Evolutionary conservation across 92 coral and sea anemone genomes (phyloP).

Genomic region (Isaurus tuberculatus): DNA sequence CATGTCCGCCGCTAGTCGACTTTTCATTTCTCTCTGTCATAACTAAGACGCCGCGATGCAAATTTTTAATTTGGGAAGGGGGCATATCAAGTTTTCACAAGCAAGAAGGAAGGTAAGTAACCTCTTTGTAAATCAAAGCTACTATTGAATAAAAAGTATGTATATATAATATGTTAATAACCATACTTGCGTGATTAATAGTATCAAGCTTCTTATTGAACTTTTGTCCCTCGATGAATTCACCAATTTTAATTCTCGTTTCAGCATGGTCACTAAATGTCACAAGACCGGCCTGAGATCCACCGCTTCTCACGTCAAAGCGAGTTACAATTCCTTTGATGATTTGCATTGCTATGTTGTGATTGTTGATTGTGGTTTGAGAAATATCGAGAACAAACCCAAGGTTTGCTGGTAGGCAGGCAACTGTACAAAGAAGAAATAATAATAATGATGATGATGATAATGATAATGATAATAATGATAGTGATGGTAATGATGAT

Average conservation of each 20-base stretch:
- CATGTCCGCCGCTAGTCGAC: too few species aligned
- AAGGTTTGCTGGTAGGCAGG: constrained; percentile 6
- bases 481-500: too few species aligned
- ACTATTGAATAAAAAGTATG: background rate
- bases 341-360: background rate
- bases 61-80: too few species aligned
- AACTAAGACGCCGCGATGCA: too few species aligned
- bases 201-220: background rate
- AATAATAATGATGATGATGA: too few species aligned
- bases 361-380: background rate
- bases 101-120: too few species aligned
- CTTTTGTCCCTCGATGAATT: background rate
- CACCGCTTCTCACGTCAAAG: constrained; percentile 1
- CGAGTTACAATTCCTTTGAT: background rate
- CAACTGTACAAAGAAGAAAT: too few species aligned
- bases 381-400: constrained; percentile 22
- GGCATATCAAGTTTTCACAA: too few species aligned
- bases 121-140: background rate
- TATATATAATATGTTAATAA: background rate
- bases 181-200: background rate
- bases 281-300: constrained; percentile 17
- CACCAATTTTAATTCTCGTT: background rate
- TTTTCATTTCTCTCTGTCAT: too few species aligned
- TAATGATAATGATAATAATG: too few species aligned
- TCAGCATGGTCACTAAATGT: constrained; percentile 1